Percentiles rank a stretch among this genome's conserved stretches.
Conservation (phyloP, 2,888 invertebrate species). For the Candidula unifasciata region DNA sequence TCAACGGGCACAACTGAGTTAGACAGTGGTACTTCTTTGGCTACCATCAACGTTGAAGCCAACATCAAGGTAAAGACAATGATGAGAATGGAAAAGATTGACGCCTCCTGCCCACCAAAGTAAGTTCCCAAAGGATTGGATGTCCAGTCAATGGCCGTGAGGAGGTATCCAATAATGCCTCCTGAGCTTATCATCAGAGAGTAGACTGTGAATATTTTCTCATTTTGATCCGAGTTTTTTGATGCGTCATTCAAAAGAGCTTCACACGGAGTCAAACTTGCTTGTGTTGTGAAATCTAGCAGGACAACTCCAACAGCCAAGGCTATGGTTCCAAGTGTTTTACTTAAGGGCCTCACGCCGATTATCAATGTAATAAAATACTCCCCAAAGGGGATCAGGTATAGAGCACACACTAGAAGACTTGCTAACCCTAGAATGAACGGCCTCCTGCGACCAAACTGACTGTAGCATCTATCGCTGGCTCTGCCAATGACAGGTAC, state of each 20-base stretch:
- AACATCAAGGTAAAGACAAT: constrained; percentile 92
- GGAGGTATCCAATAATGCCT: constrained; percentile 93
- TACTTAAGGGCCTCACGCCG: constrained; percentile 60
- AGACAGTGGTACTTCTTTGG: constrained; percentile 87
- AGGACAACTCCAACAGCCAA: constrained; percentile 88
- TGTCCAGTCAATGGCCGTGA: constrained; percentile 90
- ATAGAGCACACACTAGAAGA: constrained; percentile 76
- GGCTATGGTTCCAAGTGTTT: constrained; percentile 62
- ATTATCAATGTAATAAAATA: constrained; percentile 62
- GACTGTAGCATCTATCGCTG: constrained; percentile 77
- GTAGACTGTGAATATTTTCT: constrained; percentile 93
- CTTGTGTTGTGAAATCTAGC: constrained; percentile 96
- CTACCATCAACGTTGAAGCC: constrained; percentile 89
- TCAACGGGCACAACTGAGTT: not conserved
- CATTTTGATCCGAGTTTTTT: constrained; percentile 91
- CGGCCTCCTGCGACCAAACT: constrained; percentile 78
- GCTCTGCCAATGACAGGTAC: constrained; percentile 78
- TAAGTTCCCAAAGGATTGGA: constrained; percentile 80
- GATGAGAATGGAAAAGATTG: constrained; percentile 93
- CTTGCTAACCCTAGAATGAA: constrained; percentile 78
- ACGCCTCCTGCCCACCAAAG: constrained; percentile 92
- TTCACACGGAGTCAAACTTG: constrained; percentile 95
- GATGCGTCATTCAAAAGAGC: constrained; percentile 95
- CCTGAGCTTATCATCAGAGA: constrained; percentile 97
- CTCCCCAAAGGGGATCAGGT: constrained; percentile 77